These are phyloP conservation scores for Chelon labrosus DNA, from an alignment of 2,797 vertebrate species.

Conservation along the genomic window DNA sequence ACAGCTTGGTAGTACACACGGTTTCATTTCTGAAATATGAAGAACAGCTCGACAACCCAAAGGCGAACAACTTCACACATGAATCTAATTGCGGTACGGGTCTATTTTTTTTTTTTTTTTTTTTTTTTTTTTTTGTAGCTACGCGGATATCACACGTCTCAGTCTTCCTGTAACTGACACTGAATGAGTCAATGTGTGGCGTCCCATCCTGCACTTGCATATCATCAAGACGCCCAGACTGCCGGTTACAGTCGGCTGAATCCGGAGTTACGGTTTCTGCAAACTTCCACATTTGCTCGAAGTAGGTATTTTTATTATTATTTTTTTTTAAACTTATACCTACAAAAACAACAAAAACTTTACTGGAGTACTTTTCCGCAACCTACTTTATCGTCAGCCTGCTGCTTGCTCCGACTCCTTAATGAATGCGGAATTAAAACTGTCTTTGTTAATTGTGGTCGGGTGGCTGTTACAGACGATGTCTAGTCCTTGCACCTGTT, in stretches of 20 bases:
- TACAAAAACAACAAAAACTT: background rate
- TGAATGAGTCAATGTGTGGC: background rate
- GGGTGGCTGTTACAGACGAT: too few species aligned
- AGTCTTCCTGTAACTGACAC: constrained; percentile 63
- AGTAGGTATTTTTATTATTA: too few species aligned
- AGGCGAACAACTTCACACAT: too few species aligned
- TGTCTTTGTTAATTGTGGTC: background rate
- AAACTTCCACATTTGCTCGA: too few species aligned
- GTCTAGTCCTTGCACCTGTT: too few species aligned
- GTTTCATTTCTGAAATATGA: too few species aligned
- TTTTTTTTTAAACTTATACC: too few species aligned
- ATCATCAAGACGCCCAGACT: background rate
- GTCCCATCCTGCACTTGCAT: constrained; percentile 5
- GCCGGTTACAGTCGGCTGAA: background rate
- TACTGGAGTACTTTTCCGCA: background rate
- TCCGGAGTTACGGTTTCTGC: background rate
- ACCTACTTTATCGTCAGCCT: background rate
- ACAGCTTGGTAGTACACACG: too few species aligned
- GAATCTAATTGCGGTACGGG: too few species aligned
- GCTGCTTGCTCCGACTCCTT: background rate
- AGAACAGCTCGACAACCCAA: too few species aligned
- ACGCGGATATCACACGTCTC: constrained; percentile 59
- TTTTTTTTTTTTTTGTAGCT: too few species aligned
- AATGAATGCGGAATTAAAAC: background rate
- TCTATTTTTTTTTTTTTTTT: background rate